A percentile compares a stretch with the other conserved stretches of the same genome.
phyloP scores from a whole-genome alignment of 2,888 invertebrate genomes.

The Mongoloraphidia duomilia region DNA sequence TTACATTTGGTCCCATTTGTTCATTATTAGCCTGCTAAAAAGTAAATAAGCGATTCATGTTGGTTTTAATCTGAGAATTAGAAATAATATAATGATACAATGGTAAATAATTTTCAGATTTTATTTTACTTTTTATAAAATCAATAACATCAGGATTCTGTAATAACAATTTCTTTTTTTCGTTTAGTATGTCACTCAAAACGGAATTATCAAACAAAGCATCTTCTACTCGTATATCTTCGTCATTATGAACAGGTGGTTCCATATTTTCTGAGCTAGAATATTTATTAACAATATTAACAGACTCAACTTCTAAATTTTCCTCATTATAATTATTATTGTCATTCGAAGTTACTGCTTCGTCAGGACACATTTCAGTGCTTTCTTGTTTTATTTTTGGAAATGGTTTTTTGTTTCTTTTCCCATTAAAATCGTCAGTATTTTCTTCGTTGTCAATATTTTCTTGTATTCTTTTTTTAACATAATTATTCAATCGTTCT shows the following conservation, averaged over 20 bases:
- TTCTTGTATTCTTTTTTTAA: slow-evolving; percentile 5
- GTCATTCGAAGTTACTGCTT: background rate
- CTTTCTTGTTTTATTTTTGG: background rate
- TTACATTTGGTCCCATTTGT: no score
- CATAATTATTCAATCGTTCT: slow-evolving; percentile 5
- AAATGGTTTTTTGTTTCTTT: no score
- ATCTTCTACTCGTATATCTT: slow-evolving; percentile 9
- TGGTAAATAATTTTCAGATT: slow-evolving; percentile 3
- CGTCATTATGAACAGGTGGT: slow-evolving; percentile 1
- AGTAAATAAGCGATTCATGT: background rate
- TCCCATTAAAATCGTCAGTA: background rate
- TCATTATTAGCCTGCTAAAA: no score
- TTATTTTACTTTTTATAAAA: slow-evolving; percentile 17
- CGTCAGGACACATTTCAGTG: background rate
- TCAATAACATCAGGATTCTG: slow-evolving; percentile 15
- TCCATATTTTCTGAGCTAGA: background rate
- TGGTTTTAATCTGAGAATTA: background rate
- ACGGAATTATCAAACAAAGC: slow-evolving; percentile 16
- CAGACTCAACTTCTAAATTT: no score
- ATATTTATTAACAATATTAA: background rate
- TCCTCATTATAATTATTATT: background rate
- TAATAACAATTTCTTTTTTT: slow-evolving; percentile 18
- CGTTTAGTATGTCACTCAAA: slow-evolving; percentile 19
- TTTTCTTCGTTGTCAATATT: background rate
- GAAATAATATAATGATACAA: background rate